Evolutionary conservation across 2,888 invertebrate species (phyloP), one percentile per base, ranked within the genome.

Genomic region (Ophioninae sp.): DNA sequence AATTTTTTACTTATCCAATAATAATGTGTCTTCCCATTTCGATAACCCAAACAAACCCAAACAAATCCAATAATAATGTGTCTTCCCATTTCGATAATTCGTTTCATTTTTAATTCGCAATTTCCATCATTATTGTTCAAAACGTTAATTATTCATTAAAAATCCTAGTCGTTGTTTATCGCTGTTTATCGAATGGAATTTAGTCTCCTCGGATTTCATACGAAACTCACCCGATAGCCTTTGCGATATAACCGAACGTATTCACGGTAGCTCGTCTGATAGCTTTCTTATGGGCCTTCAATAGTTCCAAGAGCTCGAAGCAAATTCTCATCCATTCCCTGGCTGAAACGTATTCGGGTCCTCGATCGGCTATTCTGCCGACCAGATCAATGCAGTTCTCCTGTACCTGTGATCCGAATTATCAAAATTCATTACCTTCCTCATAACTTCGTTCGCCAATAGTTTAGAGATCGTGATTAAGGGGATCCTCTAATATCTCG

Each of bases 261-360:
- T 99, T 99, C 76, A 99, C 99, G 1, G 99, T 99, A 0, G 99
- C 99, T 93, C 99, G 94, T 72, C 99, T 94, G 90, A 99, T 99
- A 0, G 99, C 99, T 93, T 99, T 99, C 93, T 99, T 99, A 94
- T 99, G 99, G 0, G 99, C 99, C 93, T 99, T 99, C 50, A 99
- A 93, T 69, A 99, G 94, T 93, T 99, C 99, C 82, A 99, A 93
- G 82, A 99, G 94, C 93, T 99, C 99, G 92, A 99, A 99, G 92
- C 99, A 99, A 93, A 99, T 99, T 89, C 99, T 95, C 99, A 99
- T 99, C 99, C 99, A 99, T 93, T 99, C 99, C 77, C 99, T 94
- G 0, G 99, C 99, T 0, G 99, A 98, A 0, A 99, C 99, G 92
- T 99, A 99, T 93, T 99, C 99, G 0, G 99, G 99, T 5, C 99